phyloP scores from a whole-genome alignment of 2,888 invertebrate species.

The Atethmia centrago region DNA sequence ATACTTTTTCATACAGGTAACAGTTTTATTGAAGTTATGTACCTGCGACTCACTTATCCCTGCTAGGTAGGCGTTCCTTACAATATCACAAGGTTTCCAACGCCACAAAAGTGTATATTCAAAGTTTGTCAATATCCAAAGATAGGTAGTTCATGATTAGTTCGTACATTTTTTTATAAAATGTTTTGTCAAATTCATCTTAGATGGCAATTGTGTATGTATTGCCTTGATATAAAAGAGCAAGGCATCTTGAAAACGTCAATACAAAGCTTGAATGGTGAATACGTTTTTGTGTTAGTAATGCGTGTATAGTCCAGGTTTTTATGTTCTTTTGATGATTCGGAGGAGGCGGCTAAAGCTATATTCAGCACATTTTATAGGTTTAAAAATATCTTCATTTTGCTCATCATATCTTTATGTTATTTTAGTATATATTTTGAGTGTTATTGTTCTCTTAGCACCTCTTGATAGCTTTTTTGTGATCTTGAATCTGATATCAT shows the following conservation, averaged over 20 bases:
- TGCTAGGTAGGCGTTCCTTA: neutral
- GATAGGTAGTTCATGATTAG: neutral
- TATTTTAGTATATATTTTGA: conserved; percentile 11
- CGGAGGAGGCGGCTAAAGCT: conserved; percentile 23
- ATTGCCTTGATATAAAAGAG: neutral
- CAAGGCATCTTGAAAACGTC: conserved; percentile 11
- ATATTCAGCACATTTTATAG: conserved; percentile 47
- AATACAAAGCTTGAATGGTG: conserved; percentile 25
- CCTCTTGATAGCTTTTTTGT: neutral
- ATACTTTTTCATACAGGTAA: neutral
- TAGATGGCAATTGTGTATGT: neutral
- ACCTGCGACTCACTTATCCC: neutral
- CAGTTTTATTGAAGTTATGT: neutral
- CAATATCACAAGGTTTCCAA: neutral
- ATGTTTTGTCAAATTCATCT: neutral
- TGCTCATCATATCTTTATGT: conserved; percentile 37
- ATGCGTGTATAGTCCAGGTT: conserved; percentile 35
- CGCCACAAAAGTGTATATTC: neutral
- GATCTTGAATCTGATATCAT: neutral
- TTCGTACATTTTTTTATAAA: neutral
- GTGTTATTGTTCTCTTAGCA: conserved; percentile 17
- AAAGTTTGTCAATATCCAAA: neutral
- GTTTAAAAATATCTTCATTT: conserved; percentile 45
- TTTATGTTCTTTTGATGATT: conserved; percentile 52
- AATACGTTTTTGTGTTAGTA: conserved; percentile 29